A percentile compares a stretch with the other conserved stretches of the same genome.
Evolutionary conservation across 2,113 vertebrate genomes (phyloP).

Genomic region (Dolichotis patagonum): DNA sequence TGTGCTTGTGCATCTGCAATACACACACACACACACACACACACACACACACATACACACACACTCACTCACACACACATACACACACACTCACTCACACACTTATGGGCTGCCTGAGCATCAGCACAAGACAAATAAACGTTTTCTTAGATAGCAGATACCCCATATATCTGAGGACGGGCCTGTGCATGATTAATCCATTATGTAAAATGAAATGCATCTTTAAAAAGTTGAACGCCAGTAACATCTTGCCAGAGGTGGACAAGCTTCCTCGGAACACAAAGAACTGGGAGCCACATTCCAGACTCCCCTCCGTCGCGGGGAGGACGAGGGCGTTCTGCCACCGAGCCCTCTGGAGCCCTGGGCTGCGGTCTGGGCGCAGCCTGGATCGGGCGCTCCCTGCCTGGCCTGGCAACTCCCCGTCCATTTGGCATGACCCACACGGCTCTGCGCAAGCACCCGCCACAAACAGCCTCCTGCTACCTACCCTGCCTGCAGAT

Average conservation of each 20-base stretch:
- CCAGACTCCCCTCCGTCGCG: not conserved
- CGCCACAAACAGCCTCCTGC: not conserved
- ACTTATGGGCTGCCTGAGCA: conserved; percentile 38
- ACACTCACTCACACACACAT: not conserved
- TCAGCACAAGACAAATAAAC: conserved; percentile 62
- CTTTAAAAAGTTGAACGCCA: conserved; percentile 62
- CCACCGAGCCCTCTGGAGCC: conserved; percentile 5
- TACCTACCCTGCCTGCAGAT: not conserved
- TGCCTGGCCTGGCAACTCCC: not conserved
- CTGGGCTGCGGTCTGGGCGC: not conserved
- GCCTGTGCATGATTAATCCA: conserved; percentile 52
- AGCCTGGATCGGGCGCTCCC: not conserved
- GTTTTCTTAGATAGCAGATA: conserved; percentile 64
- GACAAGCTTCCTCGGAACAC: not conserved
- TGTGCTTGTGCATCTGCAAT: not conserved
- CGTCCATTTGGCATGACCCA: not conserved
- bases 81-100: not conserved
- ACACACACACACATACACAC: not conserved
- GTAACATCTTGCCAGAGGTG: not conserved
- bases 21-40: too few relatives aligned
- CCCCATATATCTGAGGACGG: not conserved
- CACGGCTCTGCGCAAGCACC: not conserved
- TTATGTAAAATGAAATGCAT: conserved; percentile 52
- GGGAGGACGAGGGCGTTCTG: not conserved
- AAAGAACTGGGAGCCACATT: not conserved